Base-by-base conservation (phyloP, 1,140 invertebrate genomes). In the Drosophila suzukii region DNA sequence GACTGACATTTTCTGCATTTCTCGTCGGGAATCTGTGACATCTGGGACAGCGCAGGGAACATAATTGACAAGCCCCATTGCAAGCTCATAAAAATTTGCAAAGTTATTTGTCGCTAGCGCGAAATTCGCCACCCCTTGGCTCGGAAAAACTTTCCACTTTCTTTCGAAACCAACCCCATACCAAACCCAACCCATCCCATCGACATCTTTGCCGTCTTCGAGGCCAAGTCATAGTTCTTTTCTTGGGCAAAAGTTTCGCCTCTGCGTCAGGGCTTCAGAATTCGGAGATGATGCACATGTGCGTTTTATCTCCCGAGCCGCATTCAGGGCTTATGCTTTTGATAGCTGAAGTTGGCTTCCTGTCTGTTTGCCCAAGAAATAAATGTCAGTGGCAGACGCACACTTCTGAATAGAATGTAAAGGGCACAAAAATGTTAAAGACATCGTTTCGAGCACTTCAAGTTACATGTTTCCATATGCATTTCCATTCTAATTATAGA, bases 61-160 rank as follows among this genome's bases (percentile, higher is more conserved):
- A 82, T 75, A 82, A 68, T 77, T 77, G 75, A 77, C 75, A 77
- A 77, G 73, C 61, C 75, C 62, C 50, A 56, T 70, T 77, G 74
- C 78, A 81, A 73, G 78, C 74, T 73, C 63, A 51, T 78, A 84
- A 79, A 80, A 84, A 73, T 72, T 60, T 65, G 54, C 62, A 81
- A 72, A 76, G 83, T 82, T 86, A 81, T 88, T 86, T 86, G 75
- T 82, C 75, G 61, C 70, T 44, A 58, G 74, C 59, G 73, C 44
- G 15, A 65, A 81, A 73, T 77, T 58, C 59, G 44, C 43, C 38
- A 24, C 66, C 41, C 46, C 24, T 47, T 20, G n/a, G 49, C 15
- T 20, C 63, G 46, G 24, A 53, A 60, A 81, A 86, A 88, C 65
- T 86, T 86, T 71, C 11, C 20, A n/a, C 20, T 8, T 3, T 8